Evolutionary conservation across 2,113 vertebrate species (phyloP), one percentile per base, ranked within the genome.

Genomic region (Zapornia atra): DNA sequence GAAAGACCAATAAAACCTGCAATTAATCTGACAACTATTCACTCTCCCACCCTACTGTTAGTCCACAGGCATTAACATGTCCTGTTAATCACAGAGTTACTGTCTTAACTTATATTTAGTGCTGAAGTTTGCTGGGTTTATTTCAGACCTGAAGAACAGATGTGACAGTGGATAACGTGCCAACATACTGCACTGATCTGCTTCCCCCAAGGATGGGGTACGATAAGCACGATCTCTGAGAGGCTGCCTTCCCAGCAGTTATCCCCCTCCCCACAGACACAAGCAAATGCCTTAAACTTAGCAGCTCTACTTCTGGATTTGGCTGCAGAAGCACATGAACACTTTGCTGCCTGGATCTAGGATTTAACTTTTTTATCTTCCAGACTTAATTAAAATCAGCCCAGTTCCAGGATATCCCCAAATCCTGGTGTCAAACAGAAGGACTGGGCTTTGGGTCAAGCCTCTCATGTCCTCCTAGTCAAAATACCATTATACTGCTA

Each of bases 171-270:
- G 68, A 36, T 56, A 44, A 57, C 34, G 11, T 69, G 61, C 34
- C 20, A 73, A 33, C 48, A 48, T 16, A 10, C 33, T 33, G 33
- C 26, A 15, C 10, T 31, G 54, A 57, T 33, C 24, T 0, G 28
- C 19, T 54, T 71, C 22, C 53, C 4, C 1, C 3, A 13, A 46
- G 60, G 66, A 64, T 2, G 13, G 31, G 15, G 15, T 16, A n/a
- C 0, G 1, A 75, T 4, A 42, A 59, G 53, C 24, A n/a, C 25
- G 5, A 15, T 13, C 29, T 63, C 54, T 0, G 0, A 64, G 36
- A 44, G 21, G 25, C 51, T 12, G 4, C n/a, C 42, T 53, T 69
- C 38, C 42, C 46, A 61, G 17, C 20, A 48, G 53, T 26, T 79
- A 75, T 4, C 42, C 29, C 26, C 16, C 14, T 24, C 66, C 72